These are phyloP conservation scores for Circaetus cinerascens DNA, from an alignment of 2,113 vertebrate species.

Conservation along the genomic window DNA sequence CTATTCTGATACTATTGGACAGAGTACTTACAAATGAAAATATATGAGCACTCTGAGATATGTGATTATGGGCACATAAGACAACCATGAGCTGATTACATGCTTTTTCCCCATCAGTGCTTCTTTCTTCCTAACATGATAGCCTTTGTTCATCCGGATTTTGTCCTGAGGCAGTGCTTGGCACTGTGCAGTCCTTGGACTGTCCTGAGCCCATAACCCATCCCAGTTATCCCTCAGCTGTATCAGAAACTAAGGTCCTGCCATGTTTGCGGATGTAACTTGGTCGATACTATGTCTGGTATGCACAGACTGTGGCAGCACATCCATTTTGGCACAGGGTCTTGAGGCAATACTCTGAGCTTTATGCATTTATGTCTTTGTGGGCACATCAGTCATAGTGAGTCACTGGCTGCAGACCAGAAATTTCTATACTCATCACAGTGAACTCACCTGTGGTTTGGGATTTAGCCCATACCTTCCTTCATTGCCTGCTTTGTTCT, in stretches of 20 bases:
- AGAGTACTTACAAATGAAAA: not conserved
- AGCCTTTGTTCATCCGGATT: not conserved
- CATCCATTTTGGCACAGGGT: not conserved
- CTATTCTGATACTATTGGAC: not conserved
- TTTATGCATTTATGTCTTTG: not conserved
- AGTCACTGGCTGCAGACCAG: not conserved
- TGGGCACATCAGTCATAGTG: not conserved
- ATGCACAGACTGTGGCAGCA: not conserved
- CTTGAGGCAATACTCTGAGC: not conserved
- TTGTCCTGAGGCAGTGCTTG: not conserved
- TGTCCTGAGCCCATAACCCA: not conserved
- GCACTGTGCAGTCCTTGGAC: not conserved
- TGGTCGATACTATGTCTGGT: not conserved
- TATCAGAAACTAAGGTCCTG: not conserved
- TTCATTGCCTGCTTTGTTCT: not conserved
- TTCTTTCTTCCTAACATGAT: not conserved
- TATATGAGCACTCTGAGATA: not conserved
- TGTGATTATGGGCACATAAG: not conserved
- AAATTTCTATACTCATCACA: not conserved
- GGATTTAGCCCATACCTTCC: not conserved
- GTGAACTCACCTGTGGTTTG: conserved; percentile 30
- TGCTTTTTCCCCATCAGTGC: not conserved
- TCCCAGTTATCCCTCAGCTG: not conserved
- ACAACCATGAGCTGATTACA: not conserved
- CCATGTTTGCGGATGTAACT: not conserved